Evolutionary conservation across 2,797 vertebrate species (phyloP).

Genomic region (Pantherophis vulpinus): DNA sequence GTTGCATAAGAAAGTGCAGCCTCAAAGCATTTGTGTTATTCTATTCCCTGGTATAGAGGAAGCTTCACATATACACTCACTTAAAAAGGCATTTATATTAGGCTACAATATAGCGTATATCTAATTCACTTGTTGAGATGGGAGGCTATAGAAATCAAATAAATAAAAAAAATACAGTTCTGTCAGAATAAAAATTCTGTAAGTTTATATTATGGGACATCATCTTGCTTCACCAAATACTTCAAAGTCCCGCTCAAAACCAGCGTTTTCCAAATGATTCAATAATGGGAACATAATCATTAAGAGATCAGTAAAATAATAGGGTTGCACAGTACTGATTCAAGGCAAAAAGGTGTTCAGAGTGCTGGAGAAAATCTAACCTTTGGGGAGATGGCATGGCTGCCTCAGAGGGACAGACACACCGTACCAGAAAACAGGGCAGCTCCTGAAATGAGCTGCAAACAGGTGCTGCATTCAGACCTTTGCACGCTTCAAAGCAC

Average conservation of each 20-base stretch:
- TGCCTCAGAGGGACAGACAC: background rate
- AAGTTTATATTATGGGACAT: background rate
- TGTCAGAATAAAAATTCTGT: background rate
- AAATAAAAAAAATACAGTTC: background rate
- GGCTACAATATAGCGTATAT: background rate
- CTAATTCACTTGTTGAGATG: background rate
- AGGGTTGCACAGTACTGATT: background rate
- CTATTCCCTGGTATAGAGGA: background rate
- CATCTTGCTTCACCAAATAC: background rate
- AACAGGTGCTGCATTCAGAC: background rate
- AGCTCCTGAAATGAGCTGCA: background rate
- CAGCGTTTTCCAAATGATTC: background rate
- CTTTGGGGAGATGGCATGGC: background rate
- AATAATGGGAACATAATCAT: background rate
- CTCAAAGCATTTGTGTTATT: conserved; percentile 28
- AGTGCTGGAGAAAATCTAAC: background rate
- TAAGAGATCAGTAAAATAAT: background rate
- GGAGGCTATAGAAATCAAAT: background rate
- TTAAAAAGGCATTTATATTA: background rate
- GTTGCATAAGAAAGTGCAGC: conserved; percentile 8
- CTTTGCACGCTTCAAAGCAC: background rate
- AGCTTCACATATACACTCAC: background rate
- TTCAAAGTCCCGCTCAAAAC: background rate
- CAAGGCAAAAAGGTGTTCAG: background rate
- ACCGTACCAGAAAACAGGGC: background rate